These are phyloP conservation scores for Lacerta agilis DNA, from an alignment of 2,797 vertebrate species.

Conservation along the genomic window DNA sequence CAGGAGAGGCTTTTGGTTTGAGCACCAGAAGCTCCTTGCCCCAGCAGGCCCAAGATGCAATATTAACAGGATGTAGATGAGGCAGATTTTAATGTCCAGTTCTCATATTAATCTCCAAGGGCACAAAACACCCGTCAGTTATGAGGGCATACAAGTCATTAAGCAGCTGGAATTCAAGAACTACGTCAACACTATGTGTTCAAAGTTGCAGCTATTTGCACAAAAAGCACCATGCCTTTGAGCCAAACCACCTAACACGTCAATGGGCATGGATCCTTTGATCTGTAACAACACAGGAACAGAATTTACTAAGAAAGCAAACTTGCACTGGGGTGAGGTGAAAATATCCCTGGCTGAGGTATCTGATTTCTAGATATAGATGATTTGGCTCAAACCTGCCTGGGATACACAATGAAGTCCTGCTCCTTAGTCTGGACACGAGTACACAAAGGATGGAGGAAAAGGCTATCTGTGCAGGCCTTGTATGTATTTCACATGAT, in stretches of 20 bases:
- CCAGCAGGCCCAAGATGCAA: neutral
- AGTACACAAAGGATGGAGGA: neutral
- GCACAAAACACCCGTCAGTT: neutral
- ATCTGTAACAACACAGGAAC: neutral
- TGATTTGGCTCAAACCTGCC: neutral
- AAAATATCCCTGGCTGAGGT: neutral
- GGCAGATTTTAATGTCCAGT: neutral
- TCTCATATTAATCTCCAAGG: neutral
- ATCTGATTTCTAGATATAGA: neutral
- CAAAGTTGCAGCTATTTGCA: neutral
- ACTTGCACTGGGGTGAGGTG: neutral
- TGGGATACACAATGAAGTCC: neutral
- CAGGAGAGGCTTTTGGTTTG: neutral
- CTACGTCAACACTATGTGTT: neutral
- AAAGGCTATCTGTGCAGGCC: neutral
- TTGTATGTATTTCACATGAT: neutral
- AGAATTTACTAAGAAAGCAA: neutral
- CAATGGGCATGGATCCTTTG: neutral
- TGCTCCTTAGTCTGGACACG: neutral
- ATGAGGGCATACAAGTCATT: neutral
- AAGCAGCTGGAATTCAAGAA: slow-evolving; percentile 10
- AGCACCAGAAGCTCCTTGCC: neutral
- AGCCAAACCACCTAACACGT: neutral
- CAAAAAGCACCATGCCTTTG: neutral
- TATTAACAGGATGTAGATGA: neutral